phyloP scores from a whole-genome alignment of 23 tunicate species.

The Botrylloides violaceus region DNA sequence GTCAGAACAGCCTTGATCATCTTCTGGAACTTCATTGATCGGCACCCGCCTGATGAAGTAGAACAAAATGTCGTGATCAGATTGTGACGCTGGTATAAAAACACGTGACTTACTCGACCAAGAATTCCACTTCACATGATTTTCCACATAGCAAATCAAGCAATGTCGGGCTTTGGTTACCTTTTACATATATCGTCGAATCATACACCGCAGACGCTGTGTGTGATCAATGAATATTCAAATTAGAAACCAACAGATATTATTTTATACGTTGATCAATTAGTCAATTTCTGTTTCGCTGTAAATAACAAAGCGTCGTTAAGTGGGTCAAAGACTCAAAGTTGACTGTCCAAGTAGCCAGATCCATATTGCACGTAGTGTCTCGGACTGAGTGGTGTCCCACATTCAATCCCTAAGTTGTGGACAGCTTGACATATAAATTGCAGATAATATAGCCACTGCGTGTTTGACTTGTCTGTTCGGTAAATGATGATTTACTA shows the following conservation, averaged over 20 bases:
- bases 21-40: slow-evolving; percentile 43
- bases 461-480: too few relatives aligned
- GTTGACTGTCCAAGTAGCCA: too few relatives aligned
- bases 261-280: not conserved
- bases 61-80: not conserved
- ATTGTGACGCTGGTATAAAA: not conserved
- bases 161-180: slow-evolving; percentile 33
- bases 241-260: not conserved
- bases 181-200: slow-evolving; percentile 62
- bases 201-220: slow-evolving; percentile 37
- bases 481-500: too few relatives aligned
- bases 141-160: slow-evolving; percentile 42
- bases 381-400: too few relatives aligned
- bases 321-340: too few relatives aligned
- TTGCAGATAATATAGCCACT: too few relatives aligned
- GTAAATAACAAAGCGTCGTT: too few relatives aligned
- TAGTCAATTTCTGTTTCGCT: too few relatives aligned
- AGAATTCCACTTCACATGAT: slow-evolving; percentile 42
- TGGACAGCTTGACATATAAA: too few relatives aligned
- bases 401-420: too few relatives aligned
- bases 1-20: slow-evolving; percentile 48
- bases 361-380: too few relatives aligned
- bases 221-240: not conserved
- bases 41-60: slow-evolving; percentile 12
- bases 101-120: slow-evolving; percentile 19